Base-by-base conservation (phyloP, 2,797 vertebrate species). In the Acrocephalus scirpaceus region DNA sequence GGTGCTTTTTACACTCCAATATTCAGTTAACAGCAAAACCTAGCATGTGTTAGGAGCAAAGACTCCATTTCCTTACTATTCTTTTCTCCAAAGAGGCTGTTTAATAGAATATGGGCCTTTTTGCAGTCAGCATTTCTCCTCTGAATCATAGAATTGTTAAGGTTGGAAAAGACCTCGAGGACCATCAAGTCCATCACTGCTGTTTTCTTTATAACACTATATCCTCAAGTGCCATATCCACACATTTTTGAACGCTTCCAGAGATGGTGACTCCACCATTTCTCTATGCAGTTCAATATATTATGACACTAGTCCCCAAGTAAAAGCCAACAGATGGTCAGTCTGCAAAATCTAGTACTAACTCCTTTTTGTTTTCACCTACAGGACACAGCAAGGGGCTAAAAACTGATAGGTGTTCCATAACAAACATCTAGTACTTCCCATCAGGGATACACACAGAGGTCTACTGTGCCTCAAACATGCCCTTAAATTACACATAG, bases 341-440 rank as follows among this genome's bases (percentile, higher is more conserved):
- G n/a, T 9, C 38, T 42, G 20, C 32, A 90, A 80, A 51, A 80
- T 16, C 12, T 40, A 73, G 5, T 14, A 67, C 10, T 23, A 61
- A 25, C 11, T 71, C 26, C 3, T 61, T 27, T 36, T 56, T 21
- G 3, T 32, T 89, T 73, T 65, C 26, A 58, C 11, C n/a, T 72
- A 51, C 1, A 7, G 26, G 17, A 64, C 26, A 38, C 4, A 29
- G 8, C 20, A 53, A 87, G 32, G 54, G 25, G 3, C 13, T 45
- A 50, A 65, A 45, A 42, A 11, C 21, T 48, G 1, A 0, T 0
- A 32, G 1, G 14, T 22, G 5, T 19, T 74, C 67, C 20, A 5
- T 38, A 66, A 48, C 7, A 56, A 16, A 15, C 23, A 42, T 53
- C 16, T 64, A 54, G n/a, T 71, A 10, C 18, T 70, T 17, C n/a